These are phyloP conservation scores for Brachynemurus nebulosus DNA, from an alignment of 2,888 invertebrate species.

Conservation along the genomic window DNA sequence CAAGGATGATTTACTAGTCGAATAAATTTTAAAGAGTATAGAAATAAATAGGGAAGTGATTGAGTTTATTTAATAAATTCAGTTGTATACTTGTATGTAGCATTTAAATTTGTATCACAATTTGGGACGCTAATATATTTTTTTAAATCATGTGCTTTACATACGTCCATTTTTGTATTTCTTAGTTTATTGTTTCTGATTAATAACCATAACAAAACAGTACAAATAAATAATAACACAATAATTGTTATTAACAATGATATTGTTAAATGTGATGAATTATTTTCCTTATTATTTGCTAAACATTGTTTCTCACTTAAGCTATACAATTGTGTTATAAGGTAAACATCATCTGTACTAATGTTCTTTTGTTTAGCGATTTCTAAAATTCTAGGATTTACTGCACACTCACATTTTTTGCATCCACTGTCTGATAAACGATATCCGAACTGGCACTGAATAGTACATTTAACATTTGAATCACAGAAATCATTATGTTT, in stretches of 20 bases:
- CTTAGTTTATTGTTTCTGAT: neutral
- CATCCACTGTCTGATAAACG: neutral
- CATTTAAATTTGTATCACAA: slow-evolving; percentile 1
- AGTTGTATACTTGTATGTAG: slow-evolving; percentile 2
- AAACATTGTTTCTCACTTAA: no score
- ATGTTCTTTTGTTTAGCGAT: neutral
- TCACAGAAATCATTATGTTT: neutral
- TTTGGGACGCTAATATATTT: neutral
- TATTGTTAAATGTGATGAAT: neutral
- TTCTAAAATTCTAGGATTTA: neutral
- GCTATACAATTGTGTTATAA: neutral
- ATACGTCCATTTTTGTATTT: slow-evolving; percentile 1
- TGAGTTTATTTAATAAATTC: slow-evolving; percentile 2
- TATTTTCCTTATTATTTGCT: no score
- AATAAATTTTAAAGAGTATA: neutral
- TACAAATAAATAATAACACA: neutral
- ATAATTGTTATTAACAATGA: neutral
- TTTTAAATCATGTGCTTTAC: neutral
- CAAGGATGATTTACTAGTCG: neutral
- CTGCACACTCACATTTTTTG: neutral
- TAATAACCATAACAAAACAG: neutral
- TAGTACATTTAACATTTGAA: neutral
- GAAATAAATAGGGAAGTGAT: neutral
- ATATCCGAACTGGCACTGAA: neutral
- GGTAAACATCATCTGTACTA: neutral